phyloP scores from a whole-genome alignment of 2,888 invertebrate species.

The Phragmatobia fuliginosa region DNA sequence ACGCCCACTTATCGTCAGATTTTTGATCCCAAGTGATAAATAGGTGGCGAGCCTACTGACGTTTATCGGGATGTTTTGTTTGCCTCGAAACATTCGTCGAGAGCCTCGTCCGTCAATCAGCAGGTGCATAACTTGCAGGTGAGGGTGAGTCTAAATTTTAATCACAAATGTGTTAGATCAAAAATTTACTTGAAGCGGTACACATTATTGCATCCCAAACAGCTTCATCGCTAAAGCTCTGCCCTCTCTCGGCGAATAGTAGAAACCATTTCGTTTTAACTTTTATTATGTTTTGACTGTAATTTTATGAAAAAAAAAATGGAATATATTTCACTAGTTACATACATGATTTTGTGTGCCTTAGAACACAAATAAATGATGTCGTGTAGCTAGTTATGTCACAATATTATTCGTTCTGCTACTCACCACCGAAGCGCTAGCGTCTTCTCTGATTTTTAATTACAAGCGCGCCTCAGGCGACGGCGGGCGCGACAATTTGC shows the following conservation, averaged over 20 bases:
- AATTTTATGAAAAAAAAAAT: background rate
- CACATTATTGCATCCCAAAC: background rate
- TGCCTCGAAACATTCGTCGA: too few relatives aligned
- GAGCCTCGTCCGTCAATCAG: too few relatives aligned
- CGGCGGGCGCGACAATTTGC: slow-evolving; percentile 77
- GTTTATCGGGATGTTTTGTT: too few relatives aligned
- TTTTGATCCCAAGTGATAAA: too few relatives aligned
- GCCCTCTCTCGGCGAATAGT: slow-evolving; percentile 33
- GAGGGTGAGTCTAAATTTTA: too few relatives aligned
- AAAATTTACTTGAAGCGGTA: background rate
- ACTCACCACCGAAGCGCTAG: slow-evolving; percentile 62
- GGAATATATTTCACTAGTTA: background rate
- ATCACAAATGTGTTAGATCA: too few relatives aligned
- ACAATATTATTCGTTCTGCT: slow-evolving; percentile 57
- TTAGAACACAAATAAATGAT: background rate
- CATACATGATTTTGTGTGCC: background rate
- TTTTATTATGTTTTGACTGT: background rate
- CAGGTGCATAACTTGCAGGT: too few relatives aligned
- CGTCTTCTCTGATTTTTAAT: slow-evolving; percentile 74
- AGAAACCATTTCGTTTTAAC: background rate
- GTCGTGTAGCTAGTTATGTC: background rate
- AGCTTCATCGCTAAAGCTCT: background rate
- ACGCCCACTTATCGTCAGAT: too few relatives aligned
- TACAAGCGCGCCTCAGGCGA: slow-evolving; percentile 60
- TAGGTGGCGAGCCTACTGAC: too few relatives aligned